A percentile compares a stretch with the other conserved stretches of the same genome.
Evolutionary conservation across 2,113 vertebrate genomes (phyloP).

Genomic region (Tragelaphus imberbis): DNA sequence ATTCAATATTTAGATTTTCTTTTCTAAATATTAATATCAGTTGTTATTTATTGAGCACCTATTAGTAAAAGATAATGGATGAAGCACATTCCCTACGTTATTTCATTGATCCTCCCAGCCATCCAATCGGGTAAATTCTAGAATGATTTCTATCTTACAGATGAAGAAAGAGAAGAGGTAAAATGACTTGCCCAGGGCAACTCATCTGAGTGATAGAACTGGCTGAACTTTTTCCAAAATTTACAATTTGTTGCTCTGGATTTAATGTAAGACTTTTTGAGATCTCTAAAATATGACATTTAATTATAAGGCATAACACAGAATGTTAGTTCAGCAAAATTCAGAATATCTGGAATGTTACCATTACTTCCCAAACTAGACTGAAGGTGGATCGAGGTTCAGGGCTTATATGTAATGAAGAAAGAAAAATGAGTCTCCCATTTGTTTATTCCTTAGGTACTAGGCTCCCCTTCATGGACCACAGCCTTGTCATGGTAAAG

Average conservation of each 20-base stretch:
- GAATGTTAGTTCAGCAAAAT: background rate
- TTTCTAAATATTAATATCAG: background rate
- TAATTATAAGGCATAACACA: background rate
- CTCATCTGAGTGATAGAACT: background rate
- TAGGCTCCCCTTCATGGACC: background rate
- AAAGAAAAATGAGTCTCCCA: background rate
- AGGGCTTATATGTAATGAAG: background rate
- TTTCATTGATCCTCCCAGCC: background rate
- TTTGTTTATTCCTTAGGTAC: background rate
- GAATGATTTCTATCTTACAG: background rate
- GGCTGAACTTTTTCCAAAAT: background rate
- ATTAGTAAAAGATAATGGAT: background rate
- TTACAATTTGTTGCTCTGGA: background rate
- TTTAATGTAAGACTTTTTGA: background rate
- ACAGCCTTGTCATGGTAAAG: background rate
- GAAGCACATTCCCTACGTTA: background rate
- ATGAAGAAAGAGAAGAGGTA: background rate
- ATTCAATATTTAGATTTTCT: background rate
- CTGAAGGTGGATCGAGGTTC: background rate
- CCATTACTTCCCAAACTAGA: background rate
- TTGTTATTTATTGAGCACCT: background rate
- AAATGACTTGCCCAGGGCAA: background rate
- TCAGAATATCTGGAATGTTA: background rate
- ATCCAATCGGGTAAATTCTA: background rate
- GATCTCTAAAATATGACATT: background rate